phyloP scores from a whole-genome alignment of 2,113 vertebrate genomes.

The Siphamia tubifer region DNA sequence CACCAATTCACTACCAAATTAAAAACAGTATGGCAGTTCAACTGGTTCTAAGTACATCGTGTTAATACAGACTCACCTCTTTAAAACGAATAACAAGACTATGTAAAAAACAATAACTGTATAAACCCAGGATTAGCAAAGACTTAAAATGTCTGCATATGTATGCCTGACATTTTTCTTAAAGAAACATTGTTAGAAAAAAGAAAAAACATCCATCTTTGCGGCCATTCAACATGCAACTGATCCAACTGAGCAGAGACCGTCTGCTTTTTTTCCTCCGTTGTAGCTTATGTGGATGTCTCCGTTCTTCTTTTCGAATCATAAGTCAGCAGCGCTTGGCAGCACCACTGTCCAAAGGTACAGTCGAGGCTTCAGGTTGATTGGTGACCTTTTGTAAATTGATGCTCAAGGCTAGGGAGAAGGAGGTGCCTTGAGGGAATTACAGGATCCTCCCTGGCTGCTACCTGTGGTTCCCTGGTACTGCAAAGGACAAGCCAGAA shows the following conservation, averaged over 20 bases:
- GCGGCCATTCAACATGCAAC: constrained; percentile 88
- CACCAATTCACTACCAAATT: constrained; percentile 77
- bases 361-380: constrained; percentile 11
- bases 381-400: constrained; percentile 7
- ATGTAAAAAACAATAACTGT: constrained; percentile 71
- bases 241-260: constrained; percentile 64
- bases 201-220: constrained; percentile 70
- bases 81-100: constrained; percentile 71
- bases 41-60: constrained; percentile 66
- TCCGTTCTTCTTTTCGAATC: constrained; percentile 6
- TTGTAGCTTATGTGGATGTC: constrained; percentile 4
- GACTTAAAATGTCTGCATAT: constrained; percentile 62
- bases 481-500: constrained; percentile 36
- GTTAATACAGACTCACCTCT: constrained; percentile 72
- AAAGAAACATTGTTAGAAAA: constrained; percentile 71
- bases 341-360: constrained; percentile 11
- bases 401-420: constrained; percentile 72
- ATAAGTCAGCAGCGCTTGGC: constrained; percentile 1
- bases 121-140: constrained; percentile 62
- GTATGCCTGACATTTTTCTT: constrained; percentile 38
- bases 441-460: constrained; percentile 80
- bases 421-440: constrained; percentile 79
- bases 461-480: constrained; percentile 75
- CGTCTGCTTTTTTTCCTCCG: constrained; percentile 37
- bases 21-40: constrained; percentile 63